Evolutionary conservation across 2,797 vertebrate genomes (phyloP).

Genomic region (Bradypus variegatus): DNA sequence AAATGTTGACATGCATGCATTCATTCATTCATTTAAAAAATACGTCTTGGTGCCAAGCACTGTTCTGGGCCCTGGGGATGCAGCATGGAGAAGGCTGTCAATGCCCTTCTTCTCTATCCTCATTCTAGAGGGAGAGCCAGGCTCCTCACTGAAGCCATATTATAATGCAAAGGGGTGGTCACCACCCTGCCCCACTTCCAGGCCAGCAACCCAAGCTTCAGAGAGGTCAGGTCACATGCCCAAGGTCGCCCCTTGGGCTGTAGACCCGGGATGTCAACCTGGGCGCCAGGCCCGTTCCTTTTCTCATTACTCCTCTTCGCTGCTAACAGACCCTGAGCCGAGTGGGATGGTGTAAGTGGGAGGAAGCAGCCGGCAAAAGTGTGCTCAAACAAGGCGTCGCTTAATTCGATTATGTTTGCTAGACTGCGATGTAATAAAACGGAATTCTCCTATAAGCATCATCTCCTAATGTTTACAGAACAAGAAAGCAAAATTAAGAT

Average conservation of each 20-base stretch:
- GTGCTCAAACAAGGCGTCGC: neutral
- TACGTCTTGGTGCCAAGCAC: neutral
- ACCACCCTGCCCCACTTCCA: neutral
- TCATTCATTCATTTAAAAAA: neutral
- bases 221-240: neutral
- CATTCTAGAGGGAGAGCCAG: neutral
- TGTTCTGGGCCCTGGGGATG: too few relatives aligned
- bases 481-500: conserved; percentile 36
- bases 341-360: neutral
- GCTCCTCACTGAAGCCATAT: neutral
- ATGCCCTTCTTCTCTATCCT: neutral
- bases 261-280: neutral
- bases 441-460: neutral
- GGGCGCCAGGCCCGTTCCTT: neutral
- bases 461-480: conserved; percentile 35
- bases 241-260: neutral
- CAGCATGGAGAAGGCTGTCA: neutral
- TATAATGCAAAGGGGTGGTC: neutral
- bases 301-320: neutral
- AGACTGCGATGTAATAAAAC: conserved; percentile 36
- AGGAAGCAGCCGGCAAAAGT: neutral
- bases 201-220: neutral
- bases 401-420: conserved; percentile 43
- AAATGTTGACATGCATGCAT: neutral
- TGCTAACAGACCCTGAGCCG: neutral